These are phyloP conservation scores for Sebastes oblongus DNA, from an alignment of 2,797 vertebrate genomes.

Conservation along the genomic window DNA sequence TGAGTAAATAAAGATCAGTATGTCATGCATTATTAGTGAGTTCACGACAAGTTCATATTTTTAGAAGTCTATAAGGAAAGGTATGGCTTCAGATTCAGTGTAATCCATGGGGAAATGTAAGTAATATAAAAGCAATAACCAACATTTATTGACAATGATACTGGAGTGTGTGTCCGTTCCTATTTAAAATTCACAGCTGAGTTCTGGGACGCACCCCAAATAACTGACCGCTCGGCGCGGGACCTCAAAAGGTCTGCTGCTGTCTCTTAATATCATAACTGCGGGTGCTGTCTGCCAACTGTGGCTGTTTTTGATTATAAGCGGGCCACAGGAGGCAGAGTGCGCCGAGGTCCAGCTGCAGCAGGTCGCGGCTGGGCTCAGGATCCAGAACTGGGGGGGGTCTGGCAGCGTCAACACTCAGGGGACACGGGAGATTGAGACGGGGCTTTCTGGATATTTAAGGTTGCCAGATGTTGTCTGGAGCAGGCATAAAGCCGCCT, in stretches of 20 bases:
- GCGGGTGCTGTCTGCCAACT: conserved; percentile 55
- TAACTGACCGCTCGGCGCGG: conserved; percentile 40
- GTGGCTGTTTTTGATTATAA: conserved; percentile 65
- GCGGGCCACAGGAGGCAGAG: conserved; percentile 40
- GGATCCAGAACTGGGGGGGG: background rate
- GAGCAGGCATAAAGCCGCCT: conserved; percentile 26
- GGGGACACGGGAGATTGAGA: conserved; percentile 44
- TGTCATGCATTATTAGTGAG: background rate
- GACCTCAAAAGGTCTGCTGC: conserved; percentile 50
- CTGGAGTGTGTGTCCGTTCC: background rate
- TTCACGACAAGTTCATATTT: background rate
- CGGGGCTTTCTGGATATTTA: conserved; percentile 50
- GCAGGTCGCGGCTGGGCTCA: conserved; percentile 19
- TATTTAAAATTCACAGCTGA: conserved; percentile 40
- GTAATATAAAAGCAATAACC: background rate
- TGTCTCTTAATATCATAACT: conserved; percentile 65
- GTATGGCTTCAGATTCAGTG: background rate
- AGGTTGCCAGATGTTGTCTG: conserved; percentile 66
- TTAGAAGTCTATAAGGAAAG: background rate
- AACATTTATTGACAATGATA: conserved; percentile 7
- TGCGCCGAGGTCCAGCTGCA: conserved; percentile 56
- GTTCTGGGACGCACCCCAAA: conserved; percentile 43
- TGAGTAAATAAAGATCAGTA: background rate
- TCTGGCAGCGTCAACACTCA: conserved; percentile 36
- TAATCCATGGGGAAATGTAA: background rate